A percentile compares a stretch with the other conserved stretches of the same genome.
Conservation (phyloP, 2,113 vertebrate genomes). For the Pedionomus torquatus region DNA sequence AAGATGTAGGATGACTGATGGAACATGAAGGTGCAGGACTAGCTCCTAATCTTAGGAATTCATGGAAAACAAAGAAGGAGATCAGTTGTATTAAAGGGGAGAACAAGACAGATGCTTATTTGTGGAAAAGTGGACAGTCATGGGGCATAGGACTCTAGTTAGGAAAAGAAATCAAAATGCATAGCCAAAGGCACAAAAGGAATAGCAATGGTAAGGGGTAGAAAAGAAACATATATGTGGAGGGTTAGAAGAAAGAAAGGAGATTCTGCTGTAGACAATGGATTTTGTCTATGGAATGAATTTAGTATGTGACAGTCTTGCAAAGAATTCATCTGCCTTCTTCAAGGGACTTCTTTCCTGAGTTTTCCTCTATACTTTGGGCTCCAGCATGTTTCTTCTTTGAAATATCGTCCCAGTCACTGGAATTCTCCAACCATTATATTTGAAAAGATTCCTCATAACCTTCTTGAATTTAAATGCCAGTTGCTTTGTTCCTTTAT, state of each 20-base stretch:
- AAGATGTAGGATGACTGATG: not conserved
- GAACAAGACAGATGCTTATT: not conserved
- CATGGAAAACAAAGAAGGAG: not conserved
- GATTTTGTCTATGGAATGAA: not conserved
- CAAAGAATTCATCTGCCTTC: not conserved
- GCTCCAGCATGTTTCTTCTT: not conserved
- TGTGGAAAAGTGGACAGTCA: not conserved
- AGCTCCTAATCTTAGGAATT: not conserved
- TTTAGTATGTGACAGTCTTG: not conserved
- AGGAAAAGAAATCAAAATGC: not conserved
- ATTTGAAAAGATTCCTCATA: not conserved
- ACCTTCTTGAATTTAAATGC: not conserved
- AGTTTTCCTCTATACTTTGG: not conserved
- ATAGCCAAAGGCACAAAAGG: not conserved
- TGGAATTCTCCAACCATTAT: not conserved
- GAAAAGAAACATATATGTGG: not conserved
- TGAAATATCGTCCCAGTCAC: not conserved
- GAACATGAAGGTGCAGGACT: not conserved
- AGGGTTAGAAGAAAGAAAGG: not conserved
- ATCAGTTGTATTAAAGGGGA: not conserved
- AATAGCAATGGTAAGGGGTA: not conserved
- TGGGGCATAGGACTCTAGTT: rapidly evolving
- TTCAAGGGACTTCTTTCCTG: not conserved
- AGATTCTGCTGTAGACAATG: not conserved
- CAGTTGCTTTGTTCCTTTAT: not conserved